Base-by-base conservation (phyloP, 2,888 invertebrate species). In the Tryphoninae sp. region DNA sequence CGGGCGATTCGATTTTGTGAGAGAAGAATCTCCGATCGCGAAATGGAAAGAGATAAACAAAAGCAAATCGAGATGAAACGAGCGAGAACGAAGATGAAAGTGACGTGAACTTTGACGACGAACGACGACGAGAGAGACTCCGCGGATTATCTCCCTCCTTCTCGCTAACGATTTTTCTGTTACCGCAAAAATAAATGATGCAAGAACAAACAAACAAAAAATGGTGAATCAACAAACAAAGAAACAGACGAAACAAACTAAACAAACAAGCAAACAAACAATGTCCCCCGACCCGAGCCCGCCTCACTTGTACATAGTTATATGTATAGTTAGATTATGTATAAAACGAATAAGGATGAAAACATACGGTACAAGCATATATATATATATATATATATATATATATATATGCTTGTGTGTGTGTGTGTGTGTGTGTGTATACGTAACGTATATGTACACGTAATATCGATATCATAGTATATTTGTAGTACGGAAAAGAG, bases 251-350 rank as follows among this genome's bases (percentile, higher is more conserved):
- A 51, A 61, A 51, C 59, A 77, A 51, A 16, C 19, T 9, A 40
- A 55, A 67, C 11, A 51, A 64, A 64, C 42, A 49, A 23, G n/a
- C 53, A 19, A 19, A 22, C 16, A 76, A 40, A 59, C 22, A 49
- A 59, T 40, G 42, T 55, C 73, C 61, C 61, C 40, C 58, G 81
- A 71, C 72, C 83, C 67, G 23, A 74, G 65, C 81, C 84, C 83
- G 85, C 87, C 86, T 83, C 87, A 89, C 89, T 89, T 92, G 91
- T 92, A 92, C 88, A 92, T 91, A 92, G 90, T 90, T 91, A 85
- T 85, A 91, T 92, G 91, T 91, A 91, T 92, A 91, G 91, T 90
- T 91, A 91, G 91, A 91, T 91, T 90, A 89, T 88, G 86, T 85
- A 85, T 82, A 84, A 82, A 83, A 73, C 51, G 79, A 85, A 58